Evolutionary conservation across 2,888 invertebrate species (phyloP).

Genomic region (Lasioglossum pauxillum): DNA sequence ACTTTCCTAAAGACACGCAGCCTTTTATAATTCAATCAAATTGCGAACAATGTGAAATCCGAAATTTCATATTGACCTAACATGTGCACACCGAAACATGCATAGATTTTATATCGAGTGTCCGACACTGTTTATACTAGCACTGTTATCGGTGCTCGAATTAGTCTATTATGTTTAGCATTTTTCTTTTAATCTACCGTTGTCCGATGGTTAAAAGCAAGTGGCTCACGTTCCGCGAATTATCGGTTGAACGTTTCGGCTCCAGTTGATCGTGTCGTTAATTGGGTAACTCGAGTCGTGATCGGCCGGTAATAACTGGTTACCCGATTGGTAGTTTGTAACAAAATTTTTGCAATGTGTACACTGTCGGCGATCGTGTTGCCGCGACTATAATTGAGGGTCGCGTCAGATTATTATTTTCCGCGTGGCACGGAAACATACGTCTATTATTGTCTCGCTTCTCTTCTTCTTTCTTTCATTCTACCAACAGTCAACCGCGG

Average conservation of each 20-base stretch:
- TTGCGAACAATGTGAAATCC: background rate
- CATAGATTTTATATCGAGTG: background rate
- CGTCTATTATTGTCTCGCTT: conserved; percentile 43
- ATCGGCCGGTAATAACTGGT: conserved; percentile 45
- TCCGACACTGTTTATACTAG: background rate
- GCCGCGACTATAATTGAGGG: conserved; percentile 47
- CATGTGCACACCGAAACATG: background rate
- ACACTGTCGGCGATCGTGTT: conserved; percentile 47
- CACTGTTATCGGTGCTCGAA: background rate
- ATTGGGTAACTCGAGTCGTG: conserved; percentile 57
- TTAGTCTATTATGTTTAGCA: background rate
- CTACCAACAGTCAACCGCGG: conserved; percentile 10
- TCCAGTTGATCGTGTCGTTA: conserved; percentile 41
- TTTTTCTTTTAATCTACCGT: background rate
- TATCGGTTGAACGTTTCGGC: conserved; percentile 32
- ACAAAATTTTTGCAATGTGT: conserved; percentile 49
- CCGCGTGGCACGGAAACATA: conserved; percentile 38
- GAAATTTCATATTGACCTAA: background rate
- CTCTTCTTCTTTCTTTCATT: conserved; percentile 22
- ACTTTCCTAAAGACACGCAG: too few species aligned
- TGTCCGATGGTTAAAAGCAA: conserved; percentile 14
- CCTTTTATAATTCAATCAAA: too few species aligned
- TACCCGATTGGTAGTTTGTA: conserved; percentile 49
- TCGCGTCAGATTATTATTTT: conserved; percentile 54
- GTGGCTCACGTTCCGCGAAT: conserved; percentile 39